Evolutionary conservation across 2,113 vertebrate genomes (phyloP).

Genomic region (Prinia subflava): DNA sequence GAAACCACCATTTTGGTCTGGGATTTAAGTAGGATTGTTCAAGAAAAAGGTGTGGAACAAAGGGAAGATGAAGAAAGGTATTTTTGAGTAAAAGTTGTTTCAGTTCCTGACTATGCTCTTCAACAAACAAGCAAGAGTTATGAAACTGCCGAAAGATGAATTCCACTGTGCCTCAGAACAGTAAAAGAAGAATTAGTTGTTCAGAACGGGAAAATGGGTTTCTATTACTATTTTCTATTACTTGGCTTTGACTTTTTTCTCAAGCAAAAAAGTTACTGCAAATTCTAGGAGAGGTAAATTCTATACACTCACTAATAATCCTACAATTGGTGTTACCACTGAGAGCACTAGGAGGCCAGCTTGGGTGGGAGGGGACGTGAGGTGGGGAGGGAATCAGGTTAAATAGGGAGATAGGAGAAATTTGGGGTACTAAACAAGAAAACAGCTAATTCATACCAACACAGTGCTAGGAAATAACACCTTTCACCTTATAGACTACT

Average conservation of each 20-base stretch:
- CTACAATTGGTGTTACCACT: not conserved
- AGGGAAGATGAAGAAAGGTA: not conserved
- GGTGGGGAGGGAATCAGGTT: rapidly evolving
- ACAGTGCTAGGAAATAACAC: not conserved
- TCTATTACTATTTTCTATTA: not conserved
- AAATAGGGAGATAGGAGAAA: not conserved
- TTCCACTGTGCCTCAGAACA: not conserved
- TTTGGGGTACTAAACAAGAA: not conserved
- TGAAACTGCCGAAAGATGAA: not conserved
- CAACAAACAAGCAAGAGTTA: not conserved
- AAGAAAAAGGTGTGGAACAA: not conserved
- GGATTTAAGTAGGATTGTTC: not conserved
- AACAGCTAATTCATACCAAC: not conserved
- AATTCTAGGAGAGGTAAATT: not conserved
- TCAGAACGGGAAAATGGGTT: not conserved
- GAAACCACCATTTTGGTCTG: not conserved
- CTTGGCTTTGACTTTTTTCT: not conserved
- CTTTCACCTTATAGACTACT: not conserved
- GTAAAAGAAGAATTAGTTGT: not conserved
- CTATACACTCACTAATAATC: not conserved
- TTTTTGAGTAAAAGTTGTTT: not conserved
- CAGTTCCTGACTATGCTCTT: not conserved
- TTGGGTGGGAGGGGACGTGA: rapidly evolving
- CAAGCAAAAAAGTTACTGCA: not conserved
- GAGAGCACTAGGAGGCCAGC: not conserved